Conservation (phyloP, 2,113 vertebrate genomes). For the Scytalopus superciliaris region DNA sequence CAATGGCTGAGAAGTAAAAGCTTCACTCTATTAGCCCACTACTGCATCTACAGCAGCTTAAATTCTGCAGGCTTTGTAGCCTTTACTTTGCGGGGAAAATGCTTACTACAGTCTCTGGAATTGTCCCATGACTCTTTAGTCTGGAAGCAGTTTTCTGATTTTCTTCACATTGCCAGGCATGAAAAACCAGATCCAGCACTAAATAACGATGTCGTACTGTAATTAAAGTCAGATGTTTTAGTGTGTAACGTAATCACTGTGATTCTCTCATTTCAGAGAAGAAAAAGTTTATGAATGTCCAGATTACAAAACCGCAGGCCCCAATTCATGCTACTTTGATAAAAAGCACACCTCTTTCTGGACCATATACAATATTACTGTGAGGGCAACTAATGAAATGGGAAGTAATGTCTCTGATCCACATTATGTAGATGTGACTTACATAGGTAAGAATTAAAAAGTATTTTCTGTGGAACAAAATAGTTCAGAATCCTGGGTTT, state of each 20-base stretch:
- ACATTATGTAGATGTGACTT: constrained; percentile 84
- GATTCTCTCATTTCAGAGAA: constrained; percentile 74
- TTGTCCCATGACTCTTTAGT: neutral
- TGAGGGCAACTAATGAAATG: constrained; percentile 85
- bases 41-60: neutral
- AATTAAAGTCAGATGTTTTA: neutral
- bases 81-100: neutral
- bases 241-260: neutral
- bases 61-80: neutral
- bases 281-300: constrained; percentile 81
- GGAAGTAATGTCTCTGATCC: constrained; percentile 83
- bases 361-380: constrained; percentile 87
- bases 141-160: neutral
- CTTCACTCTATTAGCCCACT: neutral
- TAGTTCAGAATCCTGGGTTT: neutral
- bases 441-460: constrained; percentile 79
- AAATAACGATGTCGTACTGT: no score
- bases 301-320: constrained; percentile 86
- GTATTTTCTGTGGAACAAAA: neutral
- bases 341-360: constrained; percentile 90
- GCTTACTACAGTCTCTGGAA: neutral
- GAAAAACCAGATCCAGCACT: neutral
- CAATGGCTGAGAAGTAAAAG: neutral
- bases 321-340: constrained; percentile 91
- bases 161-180: neutral